Evolutionary conservation across 37 sponge, comb jelly and placozoan genomes (phyloP).

Genomic region (Bolinopsis microptera): DNA sequence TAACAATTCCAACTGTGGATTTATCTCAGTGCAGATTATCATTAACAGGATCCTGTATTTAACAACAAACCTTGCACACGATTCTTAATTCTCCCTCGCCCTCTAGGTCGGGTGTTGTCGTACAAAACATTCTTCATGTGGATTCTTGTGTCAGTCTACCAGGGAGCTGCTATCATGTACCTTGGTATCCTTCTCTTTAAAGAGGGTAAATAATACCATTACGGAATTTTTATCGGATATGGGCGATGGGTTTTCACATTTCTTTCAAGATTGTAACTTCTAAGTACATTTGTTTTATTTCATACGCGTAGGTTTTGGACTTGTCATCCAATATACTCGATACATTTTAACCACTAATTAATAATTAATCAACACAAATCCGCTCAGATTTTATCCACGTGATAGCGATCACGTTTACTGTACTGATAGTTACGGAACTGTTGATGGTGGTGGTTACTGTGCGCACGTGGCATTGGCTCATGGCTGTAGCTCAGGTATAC

Average conservation of each 20-base stretch:
- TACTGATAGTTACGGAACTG: conserved; percentile 86
- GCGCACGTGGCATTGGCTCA: conserved; percentile 89
- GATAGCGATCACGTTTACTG: conserved; percentile 91
- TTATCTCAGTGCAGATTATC: too few species aligned
- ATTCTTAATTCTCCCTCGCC: too few species aligned
- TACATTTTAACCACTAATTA: not conserved
- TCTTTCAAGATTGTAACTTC: too few species aligned
- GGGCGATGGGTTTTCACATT: too few species aligned
- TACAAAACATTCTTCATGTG: conserved; percentile 93
- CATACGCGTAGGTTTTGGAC: not conserved
- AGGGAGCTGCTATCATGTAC: conserved; percentile 74
- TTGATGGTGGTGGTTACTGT: conserved; percentile 93
- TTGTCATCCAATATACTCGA: not conserved
- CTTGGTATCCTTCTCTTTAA: conserved; percentile 57
- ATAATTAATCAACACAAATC: not conserved
- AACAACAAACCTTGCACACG: too few species aligned
- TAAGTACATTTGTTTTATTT: not conserved
- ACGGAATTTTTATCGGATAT: too few species aligned
- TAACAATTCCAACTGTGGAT: too few species aligned
- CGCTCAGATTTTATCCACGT: conserved; percentile 83
- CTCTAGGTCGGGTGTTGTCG: conserved; percentile 80
- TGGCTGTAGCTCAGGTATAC: conserved; percentile 81
- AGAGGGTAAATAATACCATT: conserved; percentile 43
- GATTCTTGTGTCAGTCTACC: conserved; percentile 88
- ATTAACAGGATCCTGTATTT: too few species aligned